Evolutionary conservation across 2,113 vertebrate genomes (phyloP).

Genomic region (Pterocles orientalis): DNA sequence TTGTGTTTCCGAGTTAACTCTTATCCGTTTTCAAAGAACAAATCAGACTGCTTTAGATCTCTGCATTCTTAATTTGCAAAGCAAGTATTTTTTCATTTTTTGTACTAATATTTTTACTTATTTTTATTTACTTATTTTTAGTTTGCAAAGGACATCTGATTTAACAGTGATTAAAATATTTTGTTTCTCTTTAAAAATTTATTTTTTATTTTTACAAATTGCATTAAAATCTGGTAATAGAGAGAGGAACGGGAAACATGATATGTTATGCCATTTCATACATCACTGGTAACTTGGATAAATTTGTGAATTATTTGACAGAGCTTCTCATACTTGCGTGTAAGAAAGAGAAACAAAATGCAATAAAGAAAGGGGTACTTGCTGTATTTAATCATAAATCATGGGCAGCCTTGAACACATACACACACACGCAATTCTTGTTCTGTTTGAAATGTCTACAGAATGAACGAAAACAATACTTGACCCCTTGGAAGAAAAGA

Average conservation of each 20-base stretch:
- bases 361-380: neutral
- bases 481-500: neutral
- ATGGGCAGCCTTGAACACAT: neutral
- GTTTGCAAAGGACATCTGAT: neutral
- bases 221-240: neutral
- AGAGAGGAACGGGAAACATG: neutral
- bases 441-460: neutral
- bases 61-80: neutral
- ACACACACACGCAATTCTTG: neutral
- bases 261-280: neutral
- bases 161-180: neutral
- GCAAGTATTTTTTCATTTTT: constrained; percentile 11
- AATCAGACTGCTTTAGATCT: constrained; percentile 1
- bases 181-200: neutral
- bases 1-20: neutral
- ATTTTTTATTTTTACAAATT: neutral
- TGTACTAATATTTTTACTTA: neutral
- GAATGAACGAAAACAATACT: constrained; percentile 9
- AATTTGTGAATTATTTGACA: neutral
- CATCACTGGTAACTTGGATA: neutral
- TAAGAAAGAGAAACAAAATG: constrained; percentile 2
- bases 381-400: neutral
- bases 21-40: constrained; percentile 45
- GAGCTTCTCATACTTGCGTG: neutral
- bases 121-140: neutral